A percentile compares a stretch with the other conserved stretches of the same genome.
These are phyloP conservation scores for Gallinago nigripennis DNA, from an alignment of 2,797 vertebrate genomes.

Conservation along the genomic window DNA sequence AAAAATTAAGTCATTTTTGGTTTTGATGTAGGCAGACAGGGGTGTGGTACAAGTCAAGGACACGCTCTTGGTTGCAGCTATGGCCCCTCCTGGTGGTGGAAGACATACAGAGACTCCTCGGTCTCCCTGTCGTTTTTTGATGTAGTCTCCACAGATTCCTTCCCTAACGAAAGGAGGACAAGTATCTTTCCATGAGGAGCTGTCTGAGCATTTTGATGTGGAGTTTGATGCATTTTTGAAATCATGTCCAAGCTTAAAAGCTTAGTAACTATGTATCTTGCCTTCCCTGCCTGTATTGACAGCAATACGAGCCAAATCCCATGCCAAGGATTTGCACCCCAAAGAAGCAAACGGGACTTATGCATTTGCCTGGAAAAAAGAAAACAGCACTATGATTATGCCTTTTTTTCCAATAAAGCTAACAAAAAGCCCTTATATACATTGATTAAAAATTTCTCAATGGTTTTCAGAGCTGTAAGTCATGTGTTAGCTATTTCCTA, in stretches of 20 bases:
- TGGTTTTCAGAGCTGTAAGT: background rate
- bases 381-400: background rate
- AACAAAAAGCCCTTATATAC: background rate
- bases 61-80: conserved; percentile 73
- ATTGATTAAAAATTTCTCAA: background rate
- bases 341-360: background rate
- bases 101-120: conserved; percentile 7
- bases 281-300: background rate
- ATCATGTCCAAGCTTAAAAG: background rate
- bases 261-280: background rate
- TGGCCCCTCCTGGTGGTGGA: conserved; percentile 79
- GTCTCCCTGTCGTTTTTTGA: background rate
- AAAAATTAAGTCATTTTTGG: conserved; percentile 58
- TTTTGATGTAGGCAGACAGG: conserved; percentile 57
- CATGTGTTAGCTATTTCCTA: background rate
- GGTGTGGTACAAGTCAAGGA: conserved; percentile 65
- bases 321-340: background rate
- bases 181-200: background rate
- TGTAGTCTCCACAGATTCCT: background rate
- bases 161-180: background rate
- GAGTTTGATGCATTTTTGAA: conserved; percentile 17
- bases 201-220: conserved; percentile 12
- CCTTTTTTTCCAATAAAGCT: background rate
- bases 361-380: background rate
- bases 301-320: background rate